Base-by-base conservation (phyloP, 37 sponge, comb jelly and placozoan genomes). In the Halisarca cf. caerulea region DNA sequence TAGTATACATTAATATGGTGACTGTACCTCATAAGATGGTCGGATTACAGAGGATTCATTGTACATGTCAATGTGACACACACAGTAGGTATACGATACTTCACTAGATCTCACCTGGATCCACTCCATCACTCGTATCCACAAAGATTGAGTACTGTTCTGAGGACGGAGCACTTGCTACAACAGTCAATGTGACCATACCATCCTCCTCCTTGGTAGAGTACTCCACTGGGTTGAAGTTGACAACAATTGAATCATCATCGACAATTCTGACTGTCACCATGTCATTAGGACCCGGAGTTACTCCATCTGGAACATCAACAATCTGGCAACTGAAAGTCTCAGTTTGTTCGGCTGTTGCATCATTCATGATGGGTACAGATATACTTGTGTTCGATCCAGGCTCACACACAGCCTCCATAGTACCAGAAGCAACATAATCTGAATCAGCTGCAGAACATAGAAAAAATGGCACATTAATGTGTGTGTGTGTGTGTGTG, bases 401-500 rank as follows among this genome's bases (percentile, higher is more conserved):
- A 30, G 69, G 35, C 15, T 28, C 17, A 34, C 32, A 68, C 7
- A 34, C 3, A 34, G 69, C 34, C 17, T 18, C 35, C 14, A 68
- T 17, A 68, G 69, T 28, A 3, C 32, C 27, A 68, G 35, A 17
- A 68, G 35, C 51, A 14, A 11, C 27, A 68, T 30, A 68, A 34
- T 68, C 69, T 17, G 1, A 6, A 68, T 18, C 27, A 68, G 0
- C 69, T 68, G 4, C 15, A 34, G 4, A 68, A 15, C 64, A 62
- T 62, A 7, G 30, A 30, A 18, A 42, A 66, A n/a, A 27, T 27
- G 40, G 37, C 5, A 53, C 30, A 51, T 17, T 4, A 24, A 32
- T 60, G 45, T 59, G 69, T 82, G 33, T 38, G 44, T 82, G 37
- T 80, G 58, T 51, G 69, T 66, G 69, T 61, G n/a, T 82, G 83